phyloP scores from a whole-genome alignment of 2,888 invertebrate genomes.

The Cephus runcator region DNA sequence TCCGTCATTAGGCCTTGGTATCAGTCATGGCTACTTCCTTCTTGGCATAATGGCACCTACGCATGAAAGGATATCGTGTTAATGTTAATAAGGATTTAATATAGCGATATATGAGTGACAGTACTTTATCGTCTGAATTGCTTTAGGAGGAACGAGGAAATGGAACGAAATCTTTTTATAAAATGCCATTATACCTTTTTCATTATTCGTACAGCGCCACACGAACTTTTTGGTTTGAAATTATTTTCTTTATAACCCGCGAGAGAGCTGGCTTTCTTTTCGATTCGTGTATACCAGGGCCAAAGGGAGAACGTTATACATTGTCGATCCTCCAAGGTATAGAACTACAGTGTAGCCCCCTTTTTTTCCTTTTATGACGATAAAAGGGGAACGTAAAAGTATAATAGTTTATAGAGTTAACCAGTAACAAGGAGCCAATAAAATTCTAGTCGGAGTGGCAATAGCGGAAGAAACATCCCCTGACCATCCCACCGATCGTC shows the following conservation, averaged over 20 bases:
- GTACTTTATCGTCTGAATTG: not conserved
- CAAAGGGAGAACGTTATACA: not conserved
- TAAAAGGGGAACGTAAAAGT: conserved; percentile 43
- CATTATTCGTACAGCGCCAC: not conserved
- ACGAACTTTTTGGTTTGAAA: conserved; percentile 17
- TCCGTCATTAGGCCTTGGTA: not conserved
- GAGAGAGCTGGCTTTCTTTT: not conserved
- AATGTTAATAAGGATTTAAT: conserved; percentile 36
- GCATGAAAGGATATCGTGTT: conserved; percentile 42
- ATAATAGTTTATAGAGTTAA: conserved; percentile 42
- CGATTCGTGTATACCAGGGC: not conserved
- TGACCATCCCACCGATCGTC: not conserved
- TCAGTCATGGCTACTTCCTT: conserved; percentile 27
- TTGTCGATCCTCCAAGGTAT: not conserved
- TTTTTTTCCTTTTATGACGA: conserved; percentile 18
- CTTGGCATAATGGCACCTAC: conserved; percentile 40
- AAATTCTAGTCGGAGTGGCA: conserved; percentile 22
- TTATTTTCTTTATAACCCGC: conserved; percentile 12
- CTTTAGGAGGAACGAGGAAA: not conserved
- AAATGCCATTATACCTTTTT: not conserved
- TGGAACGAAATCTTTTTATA: not conserved
- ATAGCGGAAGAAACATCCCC: not conserved
- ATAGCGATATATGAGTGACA: conserved; percentile 18
- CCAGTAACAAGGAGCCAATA: conserved; percentile 35
- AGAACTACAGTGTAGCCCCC: not conserved